Evolutionary conservation across 2,797 vertebrate species (phyloP).

Genomic region (Allobates femoralis): DNA sequence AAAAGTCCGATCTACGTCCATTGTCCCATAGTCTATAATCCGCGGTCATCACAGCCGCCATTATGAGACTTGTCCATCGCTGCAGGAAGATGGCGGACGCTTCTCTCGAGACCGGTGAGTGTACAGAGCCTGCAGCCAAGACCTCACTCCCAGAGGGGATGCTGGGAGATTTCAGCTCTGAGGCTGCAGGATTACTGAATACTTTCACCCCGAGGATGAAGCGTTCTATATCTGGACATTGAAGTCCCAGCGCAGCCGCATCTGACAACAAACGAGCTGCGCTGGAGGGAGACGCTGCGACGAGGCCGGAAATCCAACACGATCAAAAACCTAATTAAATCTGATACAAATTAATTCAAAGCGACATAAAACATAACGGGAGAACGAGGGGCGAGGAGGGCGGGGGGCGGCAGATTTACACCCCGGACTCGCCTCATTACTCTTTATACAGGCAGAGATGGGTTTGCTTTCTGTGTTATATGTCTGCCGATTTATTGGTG

Average conservation of each 20-base stretch:
- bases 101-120: too few relatives aligned
- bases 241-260: neutral
- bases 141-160: too few relatives aligned
- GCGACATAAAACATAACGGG: slow-evolving; percentile 58
- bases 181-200: neutral
- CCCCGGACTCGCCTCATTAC: slow-evolving; percentile 46
- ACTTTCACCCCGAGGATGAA: too few relatives aligned
- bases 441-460: slow-evolving; percentile 52
- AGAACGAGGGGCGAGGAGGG: slow-evolving; percentile 32
- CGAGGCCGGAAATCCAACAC: slow-evolving; percentile 21
- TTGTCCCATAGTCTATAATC: too few relatives aligned
- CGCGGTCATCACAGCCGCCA: too few relatives aligned
- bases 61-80: too few relatives aligned
- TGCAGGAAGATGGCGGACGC: too few relatives aligned
- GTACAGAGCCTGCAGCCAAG: too few relatives aligned
- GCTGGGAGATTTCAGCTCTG: neutral
- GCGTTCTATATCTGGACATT: too few relatives aligned
- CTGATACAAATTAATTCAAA: slow-evolving; percentile 61
- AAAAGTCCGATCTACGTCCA: too few relatives aligned
- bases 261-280: neutral
- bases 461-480: slow-evolving; percentile 33
- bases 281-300: slow-evolving; percentile 18
- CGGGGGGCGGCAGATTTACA: slow-evolving; percentile 42
- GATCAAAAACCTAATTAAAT: slow-evolving; percentile 60
- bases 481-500: slow-evolving; percentile 29